Percentiles rank a stretch among this genome's conserved stretches.
phyloP scores from a whole-genome alignment of 1,140 invertebrate species.

The Oncopodura yosiiana region DNA sequence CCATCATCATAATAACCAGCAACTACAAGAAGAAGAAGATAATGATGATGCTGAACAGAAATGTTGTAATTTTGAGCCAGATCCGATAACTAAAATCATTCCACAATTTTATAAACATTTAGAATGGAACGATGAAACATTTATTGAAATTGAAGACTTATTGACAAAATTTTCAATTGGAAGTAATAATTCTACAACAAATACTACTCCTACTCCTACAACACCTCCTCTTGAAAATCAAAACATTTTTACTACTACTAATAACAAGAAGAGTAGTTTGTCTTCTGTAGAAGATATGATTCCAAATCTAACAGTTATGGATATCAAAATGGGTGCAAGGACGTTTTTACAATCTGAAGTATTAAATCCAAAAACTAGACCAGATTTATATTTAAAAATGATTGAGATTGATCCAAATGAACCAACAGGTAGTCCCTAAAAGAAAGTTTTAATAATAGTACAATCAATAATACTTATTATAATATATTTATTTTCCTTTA shows the following conservation, averaged over 20 bases:
- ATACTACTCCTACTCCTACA: too few species aligned
- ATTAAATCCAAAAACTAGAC: slow-evolving; percentile 42
- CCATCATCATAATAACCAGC: neutral
- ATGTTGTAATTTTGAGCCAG: neutral
- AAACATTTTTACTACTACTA: too few species aligned
- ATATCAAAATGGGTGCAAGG: slow-evolving; percentile 83
- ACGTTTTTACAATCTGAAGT: slow-evolving; percentile 93
- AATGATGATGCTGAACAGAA: slow-evolving; percentile 66
- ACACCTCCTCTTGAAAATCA: too few species aligned
- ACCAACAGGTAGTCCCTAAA: too few species aligned
- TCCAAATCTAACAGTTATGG: slow-evolving; percentile 68
- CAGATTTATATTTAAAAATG: slow-evolving; percentile 75
- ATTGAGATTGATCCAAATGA: slow-evolving; percentile 77
- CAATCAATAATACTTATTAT: too few species aligned
- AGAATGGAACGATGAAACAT: slow-evolving; percentile 72
- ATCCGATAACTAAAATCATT: slow-evolving; percentile 62
- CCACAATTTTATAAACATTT: slow-evolving; percentile 79
- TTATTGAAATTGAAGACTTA: slow-evolving; percentile 82
- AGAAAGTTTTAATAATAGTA: too few species aligned
- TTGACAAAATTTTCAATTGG: too few species aligned
- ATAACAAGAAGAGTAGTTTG: too few species aligned
- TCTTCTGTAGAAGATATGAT: too few species aligned
- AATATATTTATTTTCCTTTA: too few species aligned
- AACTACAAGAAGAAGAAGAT: slow-evolving; percentile 45
- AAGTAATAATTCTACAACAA: too few species aligned